These are phyloP conservation scores for Choloepus didactylus DNA, from an alignment of 2,797 vertebrate species.

Conservation along the genomic window DNA sequence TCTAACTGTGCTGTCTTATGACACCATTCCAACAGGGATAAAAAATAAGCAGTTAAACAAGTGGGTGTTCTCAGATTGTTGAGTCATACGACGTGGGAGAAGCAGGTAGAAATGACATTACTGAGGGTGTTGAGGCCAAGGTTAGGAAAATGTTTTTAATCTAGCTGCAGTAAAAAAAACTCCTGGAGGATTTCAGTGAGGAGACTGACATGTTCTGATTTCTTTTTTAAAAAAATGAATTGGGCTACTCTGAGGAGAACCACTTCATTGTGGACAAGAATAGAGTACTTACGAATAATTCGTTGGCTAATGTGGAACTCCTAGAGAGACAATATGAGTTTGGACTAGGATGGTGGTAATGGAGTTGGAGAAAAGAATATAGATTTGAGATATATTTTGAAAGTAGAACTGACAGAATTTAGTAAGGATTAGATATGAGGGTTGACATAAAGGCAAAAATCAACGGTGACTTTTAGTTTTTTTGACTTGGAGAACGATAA, in stretches of 20 bases:
- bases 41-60: constrained; percentile 14
- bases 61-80: not conserved
- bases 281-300: not conserved
- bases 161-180: not conserved
- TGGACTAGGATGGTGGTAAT: not conserved
- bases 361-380: not conserved
- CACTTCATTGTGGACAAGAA: not conserved
- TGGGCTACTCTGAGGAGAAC: not conserved
- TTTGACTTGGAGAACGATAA: not conserved
- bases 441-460: not conserved
- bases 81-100: not conserved
- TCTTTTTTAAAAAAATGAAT: not conserved
- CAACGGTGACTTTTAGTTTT: not conserved
- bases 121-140: not conserved
- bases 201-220: not conserved
- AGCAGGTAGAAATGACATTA: constrained; percentile 1
- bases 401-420: not conserved
- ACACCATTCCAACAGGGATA: not conserved
- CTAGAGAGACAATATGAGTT: not conserved
- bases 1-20: too few relatives aligned
- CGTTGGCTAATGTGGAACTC: not conserved
- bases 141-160: constrained; percentile 36
- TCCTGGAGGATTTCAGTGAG: not conserved
- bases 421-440: not conserved
- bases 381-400: not conserved